These are phyloP conservation scores for Patella pellucida DNA, from an alignment of 2,888 invertebrate species.

Conservation along the genomic window DNA sequence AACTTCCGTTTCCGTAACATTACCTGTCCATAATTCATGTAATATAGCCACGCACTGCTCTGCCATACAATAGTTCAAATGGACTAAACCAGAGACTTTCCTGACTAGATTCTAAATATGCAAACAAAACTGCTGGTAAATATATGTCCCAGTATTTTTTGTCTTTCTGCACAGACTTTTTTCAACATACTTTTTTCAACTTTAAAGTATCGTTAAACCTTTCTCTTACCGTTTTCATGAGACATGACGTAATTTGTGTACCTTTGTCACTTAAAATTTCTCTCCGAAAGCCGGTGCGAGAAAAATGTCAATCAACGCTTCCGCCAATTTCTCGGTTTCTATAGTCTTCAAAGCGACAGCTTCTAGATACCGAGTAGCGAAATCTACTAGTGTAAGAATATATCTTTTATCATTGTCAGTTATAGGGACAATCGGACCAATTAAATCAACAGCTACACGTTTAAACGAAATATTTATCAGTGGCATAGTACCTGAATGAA, in stretches of 20 bases:
- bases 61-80: slow-evolving; percentile 41
- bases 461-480: slow-evolving; percentile 27
- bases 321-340: slow-evolving; percentile 24
- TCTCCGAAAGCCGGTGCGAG: too few species aligned
- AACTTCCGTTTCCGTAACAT: slow-evolving; percentile 15
- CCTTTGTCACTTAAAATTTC: too few species aligned
- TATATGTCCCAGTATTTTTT: slow-evolving; percentile 43
- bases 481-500: slow-evolving; percentile 19
- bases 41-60: slow-evolving; percentile 22
- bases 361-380: slow-evolving; percentile 28
- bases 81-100: slow-evolving; percentile 29
- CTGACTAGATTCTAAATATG: slow-evolving; percentile 17
- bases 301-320: slow-evolving; percentile 29
- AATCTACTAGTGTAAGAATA: slow-evolving; percentile 25
- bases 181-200: slow-evolving; percentile 40
- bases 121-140: slow-evolving; percentile 24
- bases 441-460: slow-evolving; percentile 24
- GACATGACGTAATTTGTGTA: slow-evolving; percentile 16
- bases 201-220: slow-evolving; percentile 25
- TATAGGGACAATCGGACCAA: slow-evolving; percentile 27
- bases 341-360: slow-evolving; percentile 22
- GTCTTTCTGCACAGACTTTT: slow-evolving; percentile 31
- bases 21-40: slow-evolving; percentile 23
- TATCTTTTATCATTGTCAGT: slow-evolving; percentile 25
- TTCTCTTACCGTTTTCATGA: slow-evolving; percentile 29